These are phyloP conservation scores for Drosophila bocqueti DNA, from an alignment of 1,140 invertebrate species.

Conservation along the genomic window DNA sequence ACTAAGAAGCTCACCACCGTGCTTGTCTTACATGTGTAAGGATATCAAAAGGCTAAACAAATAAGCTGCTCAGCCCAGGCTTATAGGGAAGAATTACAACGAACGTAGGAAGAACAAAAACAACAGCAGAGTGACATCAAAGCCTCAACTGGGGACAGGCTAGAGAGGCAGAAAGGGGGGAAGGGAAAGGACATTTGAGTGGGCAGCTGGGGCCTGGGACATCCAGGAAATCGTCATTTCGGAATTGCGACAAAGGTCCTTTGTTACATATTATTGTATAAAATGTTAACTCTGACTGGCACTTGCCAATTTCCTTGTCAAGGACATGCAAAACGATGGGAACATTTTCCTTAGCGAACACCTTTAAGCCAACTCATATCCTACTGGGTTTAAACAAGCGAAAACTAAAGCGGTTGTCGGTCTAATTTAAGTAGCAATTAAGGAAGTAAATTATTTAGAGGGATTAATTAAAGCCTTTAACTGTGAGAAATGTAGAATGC, in stretches of 20 bases:
- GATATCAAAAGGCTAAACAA: constrained; percentile 40
- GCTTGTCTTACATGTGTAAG: constrained; percentile 30
- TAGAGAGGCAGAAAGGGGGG: not conserved
- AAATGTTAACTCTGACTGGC: constrained; percentile 11
- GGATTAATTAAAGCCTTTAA: not conserved
- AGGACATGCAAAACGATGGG: constrained; percentile 20
- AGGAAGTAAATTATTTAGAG: not conserved
- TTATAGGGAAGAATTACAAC: constrained; percentile 36
- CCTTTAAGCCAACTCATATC: constrained; percentile 2
- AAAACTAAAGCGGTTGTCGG: not conserved
- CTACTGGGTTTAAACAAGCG: not conserved
- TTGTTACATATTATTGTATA: not conserved
- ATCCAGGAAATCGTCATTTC: constrained; percentile 2
- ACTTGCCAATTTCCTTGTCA: constrained; percentile 35
- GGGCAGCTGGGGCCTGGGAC: constrained; percentile 16
- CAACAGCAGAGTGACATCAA: constrained; percentile 32
- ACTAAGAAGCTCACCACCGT: not conserved
- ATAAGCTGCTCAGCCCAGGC: constrained; percentile 33
- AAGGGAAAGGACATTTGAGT: not conserved
- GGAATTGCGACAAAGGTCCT: constrained; percentile 3
- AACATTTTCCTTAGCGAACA: not conserved
- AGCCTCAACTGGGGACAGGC: constrained; percentile 9
- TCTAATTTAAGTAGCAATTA: not conserved
- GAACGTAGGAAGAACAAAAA: constrained; percentile 15
- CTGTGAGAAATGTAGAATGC: not conserved